Evolutionary conservation across 2,797 vertebrate species (phyloP).

Genomic region (Mus minutoides): DNA sequence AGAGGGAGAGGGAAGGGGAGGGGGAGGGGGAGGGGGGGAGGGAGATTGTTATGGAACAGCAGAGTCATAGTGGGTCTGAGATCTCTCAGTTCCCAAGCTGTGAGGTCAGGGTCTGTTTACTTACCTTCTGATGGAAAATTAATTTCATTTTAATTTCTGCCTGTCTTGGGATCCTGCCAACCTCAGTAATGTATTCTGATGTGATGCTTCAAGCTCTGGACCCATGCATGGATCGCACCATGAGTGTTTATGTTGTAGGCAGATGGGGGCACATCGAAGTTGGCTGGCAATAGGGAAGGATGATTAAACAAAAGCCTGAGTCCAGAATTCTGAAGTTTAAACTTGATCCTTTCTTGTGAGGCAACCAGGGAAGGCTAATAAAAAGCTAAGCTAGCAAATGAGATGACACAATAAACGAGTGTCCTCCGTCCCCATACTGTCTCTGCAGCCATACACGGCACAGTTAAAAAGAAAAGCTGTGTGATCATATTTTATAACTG

Average conservation of each 20-base stretch:
- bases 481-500: slow-evolving; percentile 9
- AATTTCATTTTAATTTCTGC: not conserved
- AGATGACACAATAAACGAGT: not conserved
- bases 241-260: not conserved
- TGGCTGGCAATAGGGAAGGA: not conserved
- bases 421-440: not conserved
- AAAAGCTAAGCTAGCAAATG: not conserved
- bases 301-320: not conserved
- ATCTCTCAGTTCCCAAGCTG: not conserved
- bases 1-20: not conserved
- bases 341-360: not conserved
- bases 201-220: not conserved
- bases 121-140: not conserved
- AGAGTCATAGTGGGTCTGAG: not conserved
- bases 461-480: slow-evolving; percentile 50
- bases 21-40: not conserved
- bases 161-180: not conserved
- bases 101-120: not conserved
- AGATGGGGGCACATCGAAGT: not conserved
- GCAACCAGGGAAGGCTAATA: not conserved
- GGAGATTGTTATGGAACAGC: not conserved
- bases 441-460: not conserved
- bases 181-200: not conserved
- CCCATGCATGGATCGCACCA: not conserved
- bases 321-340: not conserved